Conservation (phyloP, 2,113 vertebrate genomes). For the Syrmaticus mikado region DNA sequence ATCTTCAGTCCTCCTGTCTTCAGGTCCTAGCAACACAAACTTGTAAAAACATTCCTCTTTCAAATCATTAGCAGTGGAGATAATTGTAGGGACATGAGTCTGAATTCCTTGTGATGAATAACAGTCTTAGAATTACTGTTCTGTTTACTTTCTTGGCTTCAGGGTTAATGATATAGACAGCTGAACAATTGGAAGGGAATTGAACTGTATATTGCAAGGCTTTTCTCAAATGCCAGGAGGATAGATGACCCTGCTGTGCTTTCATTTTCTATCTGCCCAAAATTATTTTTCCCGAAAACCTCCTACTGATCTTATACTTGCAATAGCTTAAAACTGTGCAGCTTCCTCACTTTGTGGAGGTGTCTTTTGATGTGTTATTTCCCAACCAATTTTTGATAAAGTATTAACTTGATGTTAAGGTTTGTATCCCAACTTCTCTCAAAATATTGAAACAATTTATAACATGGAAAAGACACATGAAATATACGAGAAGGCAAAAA, state of each 20-base stretch:
- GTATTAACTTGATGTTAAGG: not conserved
- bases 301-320: not conserved
- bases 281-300: slow-evolving; percentile 42
- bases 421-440: not conserved
- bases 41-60: slow-evolving; percentile 9
- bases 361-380: not conserved
- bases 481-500: not conserved
- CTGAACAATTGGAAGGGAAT: slow-evolving; percentile 43
- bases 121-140: not conserved
- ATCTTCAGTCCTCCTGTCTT: not conserved
- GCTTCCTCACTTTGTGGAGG: not conserved
- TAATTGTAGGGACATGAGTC: slow-evolving; percentile 39
- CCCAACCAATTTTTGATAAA: not conserved
- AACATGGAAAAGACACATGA: not conserved
- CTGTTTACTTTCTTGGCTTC: slow-evolving; percentile 39
- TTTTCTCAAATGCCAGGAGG: slow-evolving; percentile 38
- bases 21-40: slow-evolving; percentile 13
- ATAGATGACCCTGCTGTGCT: slow-evolving; percentile 28
- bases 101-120: slow-evolving; percentile 26
- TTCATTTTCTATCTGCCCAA: slow-evolving; percentile 43
- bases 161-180: slow-evolving; percentile 38
- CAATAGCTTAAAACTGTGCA: not conserved
- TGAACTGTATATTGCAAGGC: slow-evolving; percentile 34
- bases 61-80: slow-evolving; percentile 10
- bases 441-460: not conserved